phyloP scores from a whole-genome alignment of 2,113 vertebrate species.

The Apus apus region DNA sequence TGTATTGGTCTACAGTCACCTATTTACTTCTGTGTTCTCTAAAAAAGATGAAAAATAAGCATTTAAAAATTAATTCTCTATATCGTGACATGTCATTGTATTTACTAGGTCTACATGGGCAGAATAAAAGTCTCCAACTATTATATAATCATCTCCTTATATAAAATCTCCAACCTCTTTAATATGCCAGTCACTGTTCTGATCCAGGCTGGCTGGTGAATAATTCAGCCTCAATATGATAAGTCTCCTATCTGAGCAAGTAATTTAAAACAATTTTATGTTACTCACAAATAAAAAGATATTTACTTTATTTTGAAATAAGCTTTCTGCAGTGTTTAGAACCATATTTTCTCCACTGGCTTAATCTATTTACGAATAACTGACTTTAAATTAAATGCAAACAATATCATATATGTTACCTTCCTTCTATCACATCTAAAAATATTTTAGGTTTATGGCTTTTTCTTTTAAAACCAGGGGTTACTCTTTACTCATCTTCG shows the following conservation, averaged over 20 bases:
- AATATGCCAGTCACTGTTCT: slow-evolving; percentile 1
- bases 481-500: neutral
- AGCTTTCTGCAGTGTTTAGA: neutral
- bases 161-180: slow-evolving; percentile 1
- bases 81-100: neutral
- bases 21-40: neutral
- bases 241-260: neutral
- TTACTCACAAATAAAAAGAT: neutral
- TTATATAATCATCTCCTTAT: neutral
- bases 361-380: neutral
- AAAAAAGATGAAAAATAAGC: neutral
- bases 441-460: neutral
- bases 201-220: neutral
- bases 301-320: neutral
- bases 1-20: neutral
- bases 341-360: neutral
- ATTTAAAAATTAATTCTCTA: neutral
- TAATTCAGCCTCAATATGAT: neutral
- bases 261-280: neutral
- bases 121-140: neutral
- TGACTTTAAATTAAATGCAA: neutral
- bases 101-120: neutral
- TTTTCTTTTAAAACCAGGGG: neutral
- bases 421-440: neutral
- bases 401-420: neutral